These are phyloP conservation scores for Isoperla grammatica DNA, from an alignment of 2,888 invertebrate genomes.

Conservation along the genomic window DNA sequence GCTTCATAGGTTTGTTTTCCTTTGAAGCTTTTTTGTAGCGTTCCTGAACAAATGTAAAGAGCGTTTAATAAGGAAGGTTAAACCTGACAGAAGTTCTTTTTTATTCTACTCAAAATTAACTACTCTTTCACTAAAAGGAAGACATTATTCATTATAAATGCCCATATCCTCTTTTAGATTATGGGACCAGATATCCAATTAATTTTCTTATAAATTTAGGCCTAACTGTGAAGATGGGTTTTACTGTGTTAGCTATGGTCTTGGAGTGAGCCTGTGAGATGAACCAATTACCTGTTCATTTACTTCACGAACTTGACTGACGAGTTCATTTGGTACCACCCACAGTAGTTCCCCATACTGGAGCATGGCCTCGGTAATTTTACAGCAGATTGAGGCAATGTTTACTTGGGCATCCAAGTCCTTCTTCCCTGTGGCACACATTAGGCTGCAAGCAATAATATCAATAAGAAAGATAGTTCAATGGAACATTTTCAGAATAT, in stretches of 20 bases:
- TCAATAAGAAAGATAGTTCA: background rate
- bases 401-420: slow-evolving; percentile 69
- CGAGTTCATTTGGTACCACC: slow-evolving; percentile 67
- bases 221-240: no score
- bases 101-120: no score
- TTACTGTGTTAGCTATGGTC: no score
- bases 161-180: no score
- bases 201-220: no score
- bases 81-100: slow-evolving; percentile 29
- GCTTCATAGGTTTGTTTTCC: slow-evolving; percentile 39
- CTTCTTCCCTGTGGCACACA: slow-evolving; percentile 57
- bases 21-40: slow-evolving; percentile 30
- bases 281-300: slow-evolving; percentile 45
- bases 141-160: no score
- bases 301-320: slow-evolving; percentile 55
- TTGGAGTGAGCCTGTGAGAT: no score
- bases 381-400: slow-evolving; percentile 82
- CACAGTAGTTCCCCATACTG: slow-evolving; percentile 72
- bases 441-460: slow-evolving; percentile 35
- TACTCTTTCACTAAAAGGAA: no score
- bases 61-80: background rate
- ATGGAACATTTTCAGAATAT: no score
- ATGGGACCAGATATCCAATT: no score
- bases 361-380: slow-evolving; percentile 77
- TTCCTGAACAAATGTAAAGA: slow-evolving; percentile 9